These are phyloP conservation scores for Myotis planiceps DNA, from an alignment of 2,797 vertebrate genomes.

Conservation along the genomic window DNA sequence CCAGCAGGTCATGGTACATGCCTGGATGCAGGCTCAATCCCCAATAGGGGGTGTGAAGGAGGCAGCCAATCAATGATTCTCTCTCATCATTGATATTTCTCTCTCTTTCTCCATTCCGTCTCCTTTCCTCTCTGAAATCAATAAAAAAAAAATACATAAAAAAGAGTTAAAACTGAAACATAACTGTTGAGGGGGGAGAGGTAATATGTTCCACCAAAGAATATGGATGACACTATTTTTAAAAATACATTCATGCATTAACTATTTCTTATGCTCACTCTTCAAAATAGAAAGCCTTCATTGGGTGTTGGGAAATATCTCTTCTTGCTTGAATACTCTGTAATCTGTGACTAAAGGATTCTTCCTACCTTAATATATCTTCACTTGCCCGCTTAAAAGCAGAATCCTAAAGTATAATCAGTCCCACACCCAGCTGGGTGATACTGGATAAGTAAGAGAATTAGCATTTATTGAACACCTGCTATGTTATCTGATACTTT, in stretches of 20 bases:
- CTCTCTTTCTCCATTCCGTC: too few relatives aligned
- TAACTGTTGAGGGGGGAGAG: background rate
- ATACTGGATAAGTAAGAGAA: background rate
- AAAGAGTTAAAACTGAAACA: constrained; percentile 34
- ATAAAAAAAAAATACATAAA: too few relatives aligned
- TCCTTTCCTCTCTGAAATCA: too few relatives aligned
- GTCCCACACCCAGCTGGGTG: background rate
- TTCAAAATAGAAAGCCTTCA: constrained; percentile 8
- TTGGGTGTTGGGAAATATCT: background rate
- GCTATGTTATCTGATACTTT: background rate
- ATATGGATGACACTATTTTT: background rate
- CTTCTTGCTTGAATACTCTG: background rate
- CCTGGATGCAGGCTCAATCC: too few relatives aligned
- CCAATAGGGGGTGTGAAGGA: too few relatives aligned
- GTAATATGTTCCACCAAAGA: background rate
- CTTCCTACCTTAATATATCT: constrained; percentile 6
- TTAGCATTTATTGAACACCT: background rate
- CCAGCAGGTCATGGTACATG: too few relatives aligned
- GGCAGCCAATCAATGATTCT: too few relatives aligned
- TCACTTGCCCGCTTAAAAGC: background rate
- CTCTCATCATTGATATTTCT: too few relatives aligned
- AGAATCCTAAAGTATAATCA: background rate
- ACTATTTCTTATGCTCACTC: background rate
- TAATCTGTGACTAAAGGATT: background rate
- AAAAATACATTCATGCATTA: background rate